phyloP scores from a whole-genome alignment of 2,888 invertebrate genomes.

The Coenonympha arcania region DNA sequence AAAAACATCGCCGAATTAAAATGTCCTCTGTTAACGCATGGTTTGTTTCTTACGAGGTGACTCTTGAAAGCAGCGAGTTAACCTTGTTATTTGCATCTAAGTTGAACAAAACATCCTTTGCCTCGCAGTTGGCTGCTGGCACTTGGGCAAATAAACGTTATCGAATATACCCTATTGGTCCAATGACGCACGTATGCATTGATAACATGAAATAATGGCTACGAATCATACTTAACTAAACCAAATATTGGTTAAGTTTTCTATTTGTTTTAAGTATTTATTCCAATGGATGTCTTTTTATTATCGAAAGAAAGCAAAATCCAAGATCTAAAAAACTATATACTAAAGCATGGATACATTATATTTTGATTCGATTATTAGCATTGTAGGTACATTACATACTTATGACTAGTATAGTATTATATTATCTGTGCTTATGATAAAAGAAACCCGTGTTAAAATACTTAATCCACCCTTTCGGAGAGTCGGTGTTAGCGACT shows the following conservation, averaged over 20 bases:
- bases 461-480: too few relatives aligned
- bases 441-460: too few relatives aligned
- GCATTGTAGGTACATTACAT: too few relatives aligned
- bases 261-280: not conserved
- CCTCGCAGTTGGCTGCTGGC: conserved; percentile 55
- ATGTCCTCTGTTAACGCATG: too few relatives aligned
- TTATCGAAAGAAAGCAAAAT: too few relatives aligned
- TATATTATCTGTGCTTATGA: too few relatives aligned
- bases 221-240: not conserved
- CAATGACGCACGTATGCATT: conserved; percentile 17
- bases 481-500: too few relatives aligned
- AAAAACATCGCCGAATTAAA: not conserved
- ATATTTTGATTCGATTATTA: too few relatives aligned
- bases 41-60: not conserved
- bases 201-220: conserved; percentile 1
- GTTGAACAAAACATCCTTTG: conserved; percentile 37
- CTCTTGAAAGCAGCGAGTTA: conserved; percentile 16
- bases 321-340: too few relatives aligned
- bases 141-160: conserved; percentile 57
- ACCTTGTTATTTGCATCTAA: conserved; percentile 26
- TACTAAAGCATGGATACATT: too few relatives aligned
- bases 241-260: not conserved
- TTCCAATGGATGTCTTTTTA: too few relatives aligned
- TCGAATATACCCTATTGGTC: conserved; percentile 34
- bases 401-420: too few relatives aligned